Percentiles rank a stretch among this genome's conserved stretches.
Conservation (phyloP, 2,888 invertebrate species). For the Unio delphinus region DNA sequence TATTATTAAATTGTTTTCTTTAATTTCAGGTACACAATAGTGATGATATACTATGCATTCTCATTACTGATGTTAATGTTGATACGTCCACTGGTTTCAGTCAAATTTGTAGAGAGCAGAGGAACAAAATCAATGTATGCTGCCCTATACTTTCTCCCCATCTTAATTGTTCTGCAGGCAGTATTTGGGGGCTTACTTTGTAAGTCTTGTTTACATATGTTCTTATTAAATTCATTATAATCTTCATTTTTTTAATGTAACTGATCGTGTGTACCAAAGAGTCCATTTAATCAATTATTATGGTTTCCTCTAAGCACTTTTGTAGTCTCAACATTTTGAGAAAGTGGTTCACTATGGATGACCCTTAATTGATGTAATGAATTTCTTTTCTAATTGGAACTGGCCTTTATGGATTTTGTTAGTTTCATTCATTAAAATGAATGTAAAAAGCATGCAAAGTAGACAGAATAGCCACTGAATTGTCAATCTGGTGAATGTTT, state of each 20-base stretch:
- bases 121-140: slow-evolving; percentile 84
- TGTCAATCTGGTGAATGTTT: too few relatives aligned
- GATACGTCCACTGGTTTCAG: slow-evolving; percentile 82
- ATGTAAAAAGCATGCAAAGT: too few relatives aligned
- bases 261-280: not conserved
- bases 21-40: slow-evolving; percentile 87
- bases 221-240: not conserved
- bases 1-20: slow-evolving; percentile 5
- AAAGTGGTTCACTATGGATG: too few relatives aligned
- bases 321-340: too few relatives aligned
- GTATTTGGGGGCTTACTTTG: slow-evolving; percentile 92
- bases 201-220: slow-evolving; percentile 53
- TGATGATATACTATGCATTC: slow-evolving; percentile 90
- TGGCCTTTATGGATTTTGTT: too few relatives aligned
- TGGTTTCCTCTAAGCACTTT: too few relatives aligned
- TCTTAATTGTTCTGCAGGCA: slow-evolving; percentile 88
- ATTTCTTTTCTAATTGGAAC: too few relatives aligned
- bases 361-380: too few relatives aligned
- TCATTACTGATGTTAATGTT: slow-evolving; percentile 85
- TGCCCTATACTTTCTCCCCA: slow-evolving; percentile 93
- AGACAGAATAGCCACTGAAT: too few relatives aligned
- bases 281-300: too few relatives aligned
- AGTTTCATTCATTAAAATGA: too few relatives aligned
- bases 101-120: slow-evolving; percentile 67
- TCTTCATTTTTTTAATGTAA: not conserved